Percentiles rank a stretch among this genome's conserved stretches.
Evolutionary conservation across 2,888 invertebrate genomes (phyloP).

Genomic region (Helleia helle): DNA sequence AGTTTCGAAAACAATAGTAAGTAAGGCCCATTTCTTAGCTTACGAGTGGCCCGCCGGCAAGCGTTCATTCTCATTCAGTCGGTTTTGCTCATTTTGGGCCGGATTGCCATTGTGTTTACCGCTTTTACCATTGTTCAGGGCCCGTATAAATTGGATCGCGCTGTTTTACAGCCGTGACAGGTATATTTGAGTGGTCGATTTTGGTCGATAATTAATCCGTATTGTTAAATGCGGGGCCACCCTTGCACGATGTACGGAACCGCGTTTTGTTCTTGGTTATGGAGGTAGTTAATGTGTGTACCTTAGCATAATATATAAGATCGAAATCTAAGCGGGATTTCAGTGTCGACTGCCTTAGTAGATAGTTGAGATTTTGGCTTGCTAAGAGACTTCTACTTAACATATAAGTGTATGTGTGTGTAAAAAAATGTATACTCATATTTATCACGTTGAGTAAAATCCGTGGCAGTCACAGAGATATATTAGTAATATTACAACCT

Average conservation of each 20-base stretch:
- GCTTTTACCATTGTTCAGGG: constrained; percentile 68
- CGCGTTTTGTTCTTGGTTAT: constrained; percentile 18
- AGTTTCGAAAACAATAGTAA: constrained; percentile 28
- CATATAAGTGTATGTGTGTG: too few species aligned
- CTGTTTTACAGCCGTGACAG: constrained; percentile 64
- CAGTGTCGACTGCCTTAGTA: too few species aligned
- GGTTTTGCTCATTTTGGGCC: constrained; percentile 60
- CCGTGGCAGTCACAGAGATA: too few species aligned
- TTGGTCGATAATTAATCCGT: constrained; percentile 71
- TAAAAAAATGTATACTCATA: too few species aligned
- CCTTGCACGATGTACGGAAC: constrained; percentile 51
- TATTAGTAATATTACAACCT: too few species aligned
- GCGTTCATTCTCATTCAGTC: constrained; percentile 23
- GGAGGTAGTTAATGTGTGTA: too few species aligned
- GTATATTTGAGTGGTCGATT: constrained; percentile 72
- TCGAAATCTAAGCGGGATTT: too few species aligned
- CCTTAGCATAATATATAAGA: too few species aligned
- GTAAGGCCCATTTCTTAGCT: constrained; percentile 25
- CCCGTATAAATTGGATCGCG: constrained; percentile 66
- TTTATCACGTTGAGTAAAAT: too few species aligned
- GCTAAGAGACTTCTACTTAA: too few species aligned
- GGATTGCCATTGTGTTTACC: constrained; percentile 65
- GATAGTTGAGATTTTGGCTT: too few species aligned
- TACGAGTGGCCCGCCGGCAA: constrained; percentile 21
- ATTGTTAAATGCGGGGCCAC: constrained; percentile 66